phyloP scores from a whole-genome alignment of 1,140 invertebrate species.

The Trichonephila inaurata region DNA sequence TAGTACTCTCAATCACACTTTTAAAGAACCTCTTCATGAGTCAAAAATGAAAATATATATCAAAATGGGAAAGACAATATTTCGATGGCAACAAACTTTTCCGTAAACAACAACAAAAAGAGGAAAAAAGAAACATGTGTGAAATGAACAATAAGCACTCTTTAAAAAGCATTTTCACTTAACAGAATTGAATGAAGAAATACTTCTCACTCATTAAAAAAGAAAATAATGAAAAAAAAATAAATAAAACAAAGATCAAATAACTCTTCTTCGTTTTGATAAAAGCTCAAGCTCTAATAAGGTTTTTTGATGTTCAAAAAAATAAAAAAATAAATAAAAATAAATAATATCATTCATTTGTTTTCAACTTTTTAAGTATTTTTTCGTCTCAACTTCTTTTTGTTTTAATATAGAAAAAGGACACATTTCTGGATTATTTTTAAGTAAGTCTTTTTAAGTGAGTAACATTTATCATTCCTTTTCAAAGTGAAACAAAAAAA shows the following conservation, averaged over 20 bases:
- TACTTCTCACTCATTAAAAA: neutral
- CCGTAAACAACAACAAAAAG: neutral
- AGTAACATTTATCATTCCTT: neutral
- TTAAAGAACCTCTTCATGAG: too few relatives aligned
- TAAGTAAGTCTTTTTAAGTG: neutral
- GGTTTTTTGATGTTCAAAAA: neutral
- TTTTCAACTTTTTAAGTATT: neutral
- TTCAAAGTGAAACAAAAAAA: neutral
- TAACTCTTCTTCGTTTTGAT: neutral
- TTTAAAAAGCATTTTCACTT: neutral
- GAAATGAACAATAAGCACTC: neutral
- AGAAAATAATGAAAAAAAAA: neutral
- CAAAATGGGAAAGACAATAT: too few relatives aligned
- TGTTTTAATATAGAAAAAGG: neutral
- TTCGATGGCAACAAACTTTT: too few relatives aligned
- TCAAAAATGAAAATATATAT: too few relatives aligned
- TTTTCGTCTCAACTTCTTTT: neutral
- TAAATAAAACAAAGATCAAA: neutral
- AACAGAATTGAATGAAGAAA: neutral
- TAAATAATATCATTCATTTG: neutral
- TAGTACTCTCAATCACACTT: too few relatives aligned
- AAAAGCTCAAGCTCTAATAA: neutral
- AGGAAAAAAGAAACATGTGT: neutral
- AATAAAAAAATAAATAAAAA: too few relatives aligned
- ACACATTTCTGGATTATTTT: neutral